Conservation (phyloP, 92 coral and sea anemone species). For the Palythoa grandis region DNA sequence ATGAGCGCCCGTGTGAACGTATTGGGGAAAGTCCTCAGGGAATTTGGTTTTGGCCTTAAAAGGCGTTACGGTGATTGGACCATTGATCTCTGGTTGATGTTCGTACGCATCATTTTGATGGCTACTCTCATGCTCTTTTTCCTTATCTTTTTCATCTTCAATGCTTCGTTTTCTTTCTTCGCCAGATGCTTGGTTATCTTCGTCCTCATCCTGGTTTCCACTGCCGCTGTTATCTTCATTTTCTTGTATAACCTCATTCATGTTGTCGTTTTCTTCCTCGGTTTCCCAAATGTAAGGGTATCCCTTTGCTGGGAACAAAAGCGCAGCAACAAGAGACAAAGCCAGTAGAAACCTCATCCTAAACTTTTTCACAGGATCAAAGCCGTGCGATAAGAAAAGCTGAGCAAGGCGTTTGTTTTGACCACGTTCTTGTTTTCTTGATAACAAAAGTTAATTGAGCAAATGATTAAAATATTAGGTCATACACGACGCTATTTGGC, state of each 20-base stretch:
- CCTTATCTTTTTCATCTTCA: constrained; percentile 19
- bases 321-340: constrained; percentile 2
- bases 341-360: constrained; percentile 3
- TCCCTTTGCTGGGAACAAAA: neutral
- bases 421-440: neutral
- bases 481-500: neutral
- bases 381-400: neutral
- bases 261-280: neutral
- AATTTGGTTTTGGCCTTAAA: constrained; percentile 28
- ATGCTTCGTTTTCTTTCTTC: constrained; percentile 21
- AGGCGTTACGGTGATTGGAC: constrained; percentile 39
- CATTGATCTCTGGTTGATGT: neutral
- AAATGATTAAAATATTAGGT: constrained; percentile 15
- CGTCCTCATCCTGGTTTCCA: constrained; percentile 3
- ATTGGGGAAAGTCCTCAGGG: constrained; percentile 17
- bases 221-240: constrained; percentile 25
- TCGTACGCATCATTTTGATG: neutral
- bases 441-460: neutral
- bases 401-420: neutral
- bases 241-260: neutral
- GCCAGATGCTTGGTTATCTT: neutral
- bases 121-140: constrained; percentile 10
- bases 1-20: neutral
- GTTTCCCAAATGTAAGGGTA: constrained; percentile 23
- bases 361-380: neutral